These are phyloP conservation scores for Ceratosolen fusciceps DNA, from an alignment of 1,140 invertebrate genomes.

Conservation along the genomic window DNA sequence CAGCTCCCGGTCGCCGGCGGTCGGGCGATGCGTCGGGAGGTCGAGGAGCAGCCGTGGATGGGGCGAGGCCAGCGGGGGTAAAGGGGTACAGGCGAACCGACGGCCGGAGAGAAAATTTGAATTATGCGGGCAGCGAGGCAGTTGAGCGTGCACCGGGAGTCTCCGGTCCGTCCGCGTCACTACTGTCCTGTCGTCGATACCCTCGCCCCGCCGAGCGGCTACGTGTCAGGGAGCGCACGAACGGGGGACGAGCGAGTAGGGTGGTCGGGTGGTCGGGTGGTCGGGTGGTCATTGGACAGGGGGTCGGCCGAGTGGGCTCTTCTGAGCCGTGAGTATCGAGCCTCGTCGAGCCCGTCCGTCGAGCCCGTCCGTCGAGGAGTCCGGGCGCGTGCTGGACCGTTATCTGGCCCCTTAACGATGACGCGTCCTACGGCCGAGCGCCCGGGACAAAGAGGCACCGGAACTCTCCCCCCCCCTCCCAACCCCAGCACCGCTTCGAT, in stretches of 20 bases:
- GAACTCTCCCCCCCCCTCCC: too few species aligned
- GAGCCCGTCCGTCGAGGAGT: background rate
- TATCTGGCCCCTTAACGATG: conserved; percentile 54
- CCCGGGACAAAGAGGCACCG: background rate
- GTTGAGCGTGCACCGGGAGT: background rate
- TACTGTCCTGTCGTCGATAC: too few species aligned
- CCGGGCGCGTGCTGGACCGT: conserved; percentile 43
- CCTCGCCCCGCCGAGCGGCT: too few species aligned
- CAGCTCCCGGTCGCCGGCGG: background rate
- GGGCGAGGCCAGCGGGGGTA: background rate
- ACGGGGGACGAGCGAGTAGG: too few species aligned
- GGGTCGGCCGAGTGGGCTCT: too few species aligned
- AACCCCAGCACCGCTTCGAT: conserved; percentile 35
- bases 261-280: too few species aligned
- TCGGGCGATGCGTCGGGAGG: background rate
- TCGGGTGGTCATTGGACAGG: background rate
- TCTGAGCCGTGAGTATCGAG: too few species aligned
- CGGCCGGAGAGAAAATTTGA: conserved; percentile 16
- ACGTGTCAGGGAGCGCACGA: too few species aligned
- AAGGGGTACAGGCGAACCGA: background rate
- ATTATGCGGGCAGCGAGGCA: background rate
- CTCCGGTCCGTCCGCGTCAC: too few species aligned
- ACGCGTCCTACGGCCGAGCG: background rate
- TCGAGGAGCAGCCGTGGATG: background rate
- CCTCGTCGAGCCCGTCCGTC: background rate